Evolutionary conservation across 2,888 invertebrate species (phyloP).

Genomic region (Odontothrips loti): DNA sequence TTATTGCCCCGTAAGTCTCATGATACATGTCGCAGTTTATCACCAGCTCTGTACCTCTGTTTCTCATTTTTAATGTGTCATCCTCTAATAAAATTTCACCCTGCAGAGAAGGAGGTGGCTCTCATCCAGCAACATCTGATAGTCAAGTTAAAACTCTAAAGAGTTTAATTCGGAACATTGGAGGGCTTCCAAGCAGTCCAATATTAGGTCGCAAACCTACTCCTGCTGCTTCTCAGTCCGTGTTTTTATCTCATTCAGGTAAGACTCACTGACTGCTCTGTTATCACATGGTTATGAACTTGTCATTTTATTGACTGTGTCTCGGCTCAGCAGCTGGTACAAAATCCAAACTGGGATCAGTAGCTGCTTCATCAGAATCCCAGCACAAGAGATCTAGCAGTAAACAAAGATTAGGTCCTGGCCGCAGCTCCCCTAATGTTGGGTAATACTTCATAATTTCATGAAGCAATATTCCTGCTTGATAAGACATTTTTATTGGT

Average conservation of each 20-base stretch:
- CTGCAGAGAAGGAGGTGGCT: constrained; percentile 46
- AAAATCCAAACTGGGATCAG: background rate
- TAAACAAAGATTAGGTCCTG: constrained; percentile 29
- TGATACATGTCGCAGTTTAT: constrained; percentile 19
- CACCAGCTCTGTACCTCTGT: background rate
- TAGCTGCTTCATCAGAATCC: constrained; percentile 1
- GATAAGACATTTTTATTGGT: background rate
- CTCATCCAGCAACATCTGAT: constrained; percentile 48
- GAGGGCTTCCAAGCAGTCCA: constrained; percentile 63
- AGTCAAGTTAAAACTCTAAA: constrained; percentile 72
- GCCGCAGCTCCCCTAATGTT: constrained; percentile 1
- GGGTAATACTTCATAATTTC: background rate
- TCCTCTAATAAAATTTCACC: constrained; percentile 30
- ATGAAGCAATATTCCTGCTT: background rate
- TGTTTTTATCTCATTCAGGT: constrained; percentile 43
- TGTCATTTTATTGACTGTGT: background rate
- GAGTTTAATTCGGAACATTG: constrained; percentile 75
- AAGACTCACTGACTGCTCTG: constrained; percentile 9
- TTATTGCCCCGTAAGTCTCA: constrained; percentile 69
- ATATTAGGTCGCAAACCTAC: constrained; percentile 66
- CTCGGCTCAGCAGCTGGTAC: background rate
- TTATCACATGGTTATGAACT: background rate
- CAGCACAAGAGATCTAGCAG: constrained; percentile 32
- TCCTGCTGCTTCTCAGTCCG: constrained; percentile 32
- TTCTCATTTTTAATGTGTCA: constrained; percentile 24